phyloP scores from a whole-genome alignment of 2,888 invertebrate species.

The Papilio gigon region DNA sequence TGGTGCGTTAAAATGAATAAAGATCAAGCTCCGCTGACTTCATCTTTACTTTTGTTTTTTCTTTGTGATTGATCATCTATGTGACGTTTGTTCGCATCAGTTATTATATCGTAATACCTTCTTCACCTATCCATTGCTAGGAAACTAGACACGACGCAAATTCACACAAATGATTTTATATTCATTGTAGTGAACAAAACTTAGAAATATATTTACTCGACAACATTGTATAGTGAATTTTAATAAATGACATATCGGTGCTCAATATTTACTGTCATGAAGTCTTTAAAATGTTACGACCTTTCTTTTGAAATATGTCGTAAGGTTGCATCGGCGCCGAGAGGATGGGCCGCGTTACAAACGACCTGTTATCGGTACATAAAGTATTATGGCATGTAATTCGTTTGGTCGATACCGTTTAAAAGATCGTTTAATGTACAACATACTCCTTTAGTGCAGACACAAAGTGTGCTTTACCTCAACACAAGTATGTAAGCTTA shows the following conservation, averaged over 20 bases:
- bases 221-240: background rate
- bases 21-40: slow-evolving; percentile 30
- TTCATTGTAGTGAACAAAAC: background rate
- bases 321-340: background rate
- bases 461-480: no score
- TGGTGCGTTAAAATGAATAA: slow-evolving; percentile 35
- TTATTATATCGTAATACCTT: background rate
- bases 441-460: background rate
- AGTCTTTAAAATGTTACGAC: slow-evolving; percentile 20
- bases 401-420: slow-evolving; percentile 12
- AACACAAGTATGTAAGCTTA: background rate
- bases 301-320: background rate
- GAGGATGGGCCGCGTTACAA: slow-evolving; percentile 23
- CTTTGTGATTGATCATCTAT: slow-evolving; percentile 34
- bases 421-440: background rate
- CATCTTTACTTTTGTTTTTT: slow-evolving; percentile 37
- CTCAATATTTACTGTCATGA: slow-evolving; percentile 26
- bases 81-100: slow-evolving; percentile 35
- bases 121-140: background rate
- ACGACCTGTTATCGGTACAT: slow-evolving; percentile 21
- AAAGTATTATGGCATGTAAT: slow-evolving; percentile 16
- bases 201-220: background rate
- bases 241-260: background rate
- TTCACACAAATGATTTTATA: background rate
- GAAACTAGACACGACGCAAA: background rate